phyloP scores from a whole-genome alignment of 1,140 invertebrate species.

The Hylaeus anthracinus region DNA sequence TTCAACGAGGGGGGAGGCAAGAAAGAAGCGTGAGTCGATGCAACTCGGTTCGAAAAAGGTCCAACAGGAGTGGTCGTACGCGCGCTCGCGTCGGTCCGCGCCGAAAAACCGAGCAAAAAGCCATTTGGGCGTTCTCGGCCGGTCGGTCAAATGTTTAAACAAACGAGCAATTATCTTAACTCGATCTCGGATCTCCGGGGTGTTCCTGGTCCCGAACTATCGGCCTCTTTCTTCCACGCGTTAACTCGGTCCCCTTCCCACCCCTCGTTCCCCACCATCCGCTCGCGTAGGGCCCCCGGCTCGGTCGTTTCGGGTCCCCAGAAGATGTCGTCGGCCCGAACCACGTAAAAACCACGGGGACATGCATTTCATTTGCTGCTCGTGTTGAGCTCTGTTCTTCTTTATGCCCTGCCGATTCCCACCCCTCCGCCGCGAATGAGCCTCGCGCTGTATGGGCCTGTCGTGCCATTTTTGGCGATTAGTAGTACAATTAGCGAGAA shows the following conservation, averaged over 20 bases:
- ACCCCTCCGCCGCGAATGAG: constrained; percentile 12
- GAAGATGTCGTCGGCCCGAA: constrained; percentile 50
- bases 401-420: constrained; percentile 64
- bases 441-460: background rate
- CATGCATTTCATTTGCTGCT: constrained; percentile 76
- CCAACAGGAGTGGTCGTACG: background rate
- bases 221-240: constrained; percentile 39
- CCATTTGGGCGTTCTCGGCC: constrained; percentile 50
- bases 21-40: constrained; percentile 1
- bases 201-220: constrained; percentile 60
- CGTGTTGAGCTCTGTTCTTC: constrained; percentile 71
- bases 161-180: constrained; percentile 80
- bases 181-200: constrained; percentile 76
- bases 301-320: constrained; percentile 20
- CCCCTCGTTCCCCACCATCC: constrained; percentile 10
- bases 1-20: background rate
- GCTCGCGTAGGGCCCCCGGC: constrained; percentile 4
- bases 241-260: constrained; percentile 21
- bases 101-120: constrained; percentile 44
- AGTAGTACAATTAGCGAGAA: too few species aligned
- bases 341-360: constrained; percentile 70
- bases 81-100: constrained; percentile 2
- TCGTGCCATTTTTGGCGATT: too few species aligned
- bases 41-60: background rate
- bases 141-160: constrained; percentile 78